phyloP scores from a whole-genome alignment of 2,888 invertebrate genomes.

The Ophion ellenae region DNA sequence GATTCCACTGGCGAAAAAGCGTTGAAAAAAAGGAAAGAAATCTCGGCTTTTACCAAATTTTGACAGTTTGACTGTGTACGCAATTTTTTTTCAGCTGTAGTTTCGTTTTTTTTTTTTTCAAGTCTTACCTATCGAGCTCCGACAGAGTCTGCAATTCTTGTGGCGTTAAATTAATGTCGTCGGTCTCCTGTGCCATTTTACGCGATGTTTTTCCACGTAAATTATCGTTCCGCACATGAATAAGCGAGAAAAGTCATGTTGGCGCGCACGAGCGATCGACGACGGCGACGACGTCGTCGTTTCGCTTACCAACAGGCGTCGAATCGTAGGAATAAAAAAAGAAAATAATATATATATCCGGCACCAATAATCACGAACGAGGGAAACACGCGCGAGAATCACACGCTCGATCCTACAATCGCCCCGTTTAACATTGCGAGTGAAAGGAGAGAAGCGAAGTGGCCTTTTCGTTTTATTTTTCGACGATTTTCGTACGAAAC shows the following conservation, averaged over 20 bases:
- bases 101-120: constrained; percentile 35
- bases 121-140: constrained; percentile 92
- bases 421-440: constrained; percentile 26
- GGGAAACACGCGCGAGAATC: constrained; percentile 26
- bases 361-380: constrained; percentile 11
- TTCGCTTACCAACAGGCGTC: constrained; percentile 43
- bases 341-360: constrained; percentile 21
- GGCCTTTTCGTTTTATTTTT: constrained; percentile 40
- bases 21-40: background rate
- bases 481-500: constrained; percentile 61
- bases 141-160: constrained; percentile 94
- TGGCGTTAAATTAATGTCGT: constrained; percentile 90
- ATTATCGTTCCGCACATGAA: constrained; percentile 59
- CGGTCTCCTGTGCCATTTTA: constrained; percentile 86
- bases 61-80: constrained; percentile 16
- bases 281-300: constrained; percentile 40
- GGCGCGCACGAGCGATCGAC: constrained; percentile 61
- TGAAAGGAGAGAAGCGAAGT: background rate
- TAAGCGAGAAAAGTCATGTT: constrained; percentile 71
- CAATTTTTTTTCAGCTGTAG: background rate
- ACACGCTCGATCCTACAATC: constrained; percentile 19
- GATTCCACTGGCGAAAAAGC: too few relatives aligned
- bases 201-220: constrained; percentile 43
- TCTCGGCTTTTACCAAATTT: background rate
- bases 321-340: constrained; percentile 28